Conservation (phyloP, 2,797 vertebrate species). For the Crocidura indochinensis region DNA sequence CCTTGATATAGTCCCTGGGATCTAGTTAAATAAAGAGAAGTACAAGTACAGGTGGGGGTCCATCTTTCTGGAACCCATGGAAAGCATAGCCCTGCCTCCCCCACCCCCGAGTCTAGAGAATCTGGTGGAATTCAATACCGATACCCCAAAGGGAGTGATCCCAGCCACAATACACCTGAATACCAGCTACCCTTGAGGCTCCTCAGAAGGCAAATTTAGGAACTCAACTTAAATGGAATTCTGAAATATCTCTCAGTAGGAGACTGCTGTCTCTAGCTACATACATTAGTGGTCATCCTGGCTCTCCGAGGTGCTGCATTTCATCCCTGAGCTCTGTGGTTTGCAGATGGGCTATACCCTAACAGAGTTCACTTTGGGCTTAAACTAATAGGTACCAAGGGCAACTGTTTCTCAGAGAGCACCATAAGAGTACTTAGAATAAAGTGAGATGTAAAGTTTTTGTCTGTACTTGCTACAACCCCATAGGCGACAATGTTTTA, state of each 20-base stretch:
- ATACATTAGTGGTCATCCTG: conserved; percentile 78
- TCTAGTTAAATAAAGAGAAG: conserved; percentile 6
- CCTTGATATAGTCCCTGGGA: conserved; percentile 24
- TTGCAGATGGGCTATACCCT: conserved; percentile 31
- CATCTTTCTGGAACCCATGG: not conserved
- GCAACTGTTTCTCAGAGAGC: not conserved
- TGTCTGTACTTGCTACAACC: conserved; percentile 15
- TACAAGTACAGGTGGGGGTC: not conserved
- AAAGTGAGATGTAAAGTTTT: not conserved
- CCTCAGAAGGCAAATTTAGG: not conserved
- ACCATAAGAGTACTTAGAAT: not conserved
- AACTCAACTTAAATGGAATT: conserved; percentile 65
- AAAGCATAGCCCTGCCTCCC: not conserved
- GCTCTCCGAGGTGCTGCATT: conserved; percentile 74
- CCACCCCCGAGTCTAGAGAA: not conserved
- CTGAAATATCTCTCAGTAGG: not conserved
- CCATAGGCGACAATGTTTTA: not conserved
- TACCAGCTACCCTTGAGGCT: not conserved
- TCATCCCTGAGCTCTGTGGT: not conserved
- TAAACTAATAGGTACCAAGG: conserved; percentile 44
- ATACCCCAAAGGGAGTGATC: not conserved
- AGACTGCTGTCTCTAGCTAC: conserved; percentile 55
- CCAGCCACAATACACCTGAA: not conserved
- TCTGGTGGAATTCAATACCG: not conserved
- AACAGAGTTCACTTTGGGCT: conserved; percentile 35